These are phyloP conservation scores for Drosophila lini DNA, from an alignment of 1,140 invertebrate genomes.

Conservation along the genomic window DNA sequence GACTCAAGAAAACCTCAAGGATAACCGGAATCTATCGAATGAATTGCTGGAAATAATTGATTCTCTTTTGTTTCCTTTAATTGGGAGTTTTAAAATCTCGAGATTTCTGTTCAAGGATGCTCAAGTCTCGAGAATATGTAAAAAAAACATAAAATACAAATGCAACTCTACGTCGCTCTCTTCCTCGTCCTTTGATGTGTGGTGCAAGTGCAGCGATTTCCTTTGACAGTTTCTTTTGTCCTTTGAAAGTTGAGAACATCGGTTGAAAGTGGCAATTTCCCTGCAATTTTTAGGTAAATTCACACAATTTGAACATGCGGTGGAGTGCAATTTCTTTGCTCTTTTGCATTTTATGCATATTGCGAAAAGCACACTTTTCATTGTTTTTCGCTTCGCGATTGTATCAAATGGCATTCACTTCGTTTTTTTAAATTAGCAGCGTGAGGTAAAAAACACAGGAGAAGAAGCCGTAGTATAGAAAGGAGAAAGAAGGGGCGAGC, in stretches of 20 bases:
- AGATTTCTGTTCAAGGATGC: slow-evolving; percentile 24
- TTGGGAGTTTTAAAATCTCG: background rate
- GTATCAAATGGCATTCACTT: slow-evolving; percentile 14
- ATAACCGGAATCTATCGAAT: slow-evolving; percentile 8
- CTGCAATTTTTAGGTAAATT: slow-evolving; percentile 27
- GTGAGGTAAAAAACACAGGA: background rate
- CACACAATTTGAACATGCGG: slow-evolving; percentile 70
- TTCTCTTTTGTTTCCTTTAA: slow-evolving; percentile 3
- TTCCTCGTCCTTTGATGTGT: slow-evolving; percentile 27
- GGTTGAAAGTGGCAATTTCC: slow-evolving; percentile 30
- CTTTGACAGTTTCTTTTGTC: slow-evolving; percentile 30
- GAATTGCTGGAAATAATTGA: slow-evolving; percentile 4
- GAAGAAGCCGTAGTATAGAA: slow-evolving; percentile 5
- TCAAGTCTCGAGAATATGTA: slow-evolving; percentile 14
- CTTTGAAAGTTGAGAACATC: slow-evolving; percentile 1
- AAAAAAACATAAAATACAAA: background rate
- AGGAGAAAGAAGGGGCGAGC: background rate
- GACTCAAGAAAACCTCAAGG: background rate
- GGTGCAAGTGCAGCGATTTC: slow-evolving; percentile 36
- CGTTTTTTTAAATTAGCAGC: slow-evolving; percentile 56
- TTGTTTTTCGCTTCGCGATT: slow-evolving; percentile 43
- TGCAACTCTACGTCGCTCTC: slow-evolving; percentile 7
- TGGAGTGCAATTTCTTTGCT: slow-evolving; percentile 56
- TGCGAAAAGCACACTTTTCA: slow-evolving; percentile 25
- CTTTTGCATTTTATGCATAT: slow-evolving; percentile 63